Base-by-base conservation (phyloP, 2,113 vertebrate genomes). In the Larimichthys polyactis region DNA sequence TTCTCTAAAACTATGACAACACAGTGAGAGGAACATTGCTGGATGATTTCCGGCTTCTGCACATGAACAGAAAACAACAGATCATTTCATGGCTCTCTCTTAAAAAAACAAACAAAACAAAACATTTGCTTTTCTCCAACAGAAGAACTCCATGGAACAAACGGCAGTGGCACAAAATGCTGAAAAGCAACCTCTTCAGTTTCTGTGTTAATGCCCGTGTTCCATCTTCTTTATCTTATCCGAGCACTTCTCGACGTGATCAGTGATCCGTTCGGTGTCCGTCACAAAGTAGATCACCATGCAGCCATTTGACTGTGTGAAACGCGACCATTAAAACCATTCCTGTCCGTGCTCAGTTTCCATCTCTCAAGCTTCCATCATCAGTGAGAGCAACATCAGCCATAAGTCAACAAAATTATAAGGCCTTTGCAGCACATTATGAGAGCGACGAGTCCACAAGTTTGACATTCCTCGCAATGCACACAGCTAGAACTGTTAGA, bases 31-130 rank as follows among this genome's bases (percentile, higher is more conserved):
- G 15, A 63, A 62, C 46, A 48, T 24, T 8, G 59, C 60, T 65
- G 58, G 19, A n/a, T 40, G 66, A 65, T 11, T 55, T 43, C 64
- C 75, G 69, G 29, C 49, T 69, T 75, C 68, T 64, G 85, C 82
- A 80, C 79, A 52, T 2, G 10, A 71, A 74, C 51, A 81, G 17
- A 24, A 64, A 20, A 57, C 16, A 10, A 27, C 40, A n/a, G 20
- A 44, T 60, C 6, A 59, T 10, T 15, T 2, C 10, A 6, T 1
- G 58, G 48, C 40, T 63, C 24, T 32, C n/a, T 17, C 32, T 32
- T 6, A 32, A 36, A 36, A 36, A 36, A 7, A 36, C 1, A 14
- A 29, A 51, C 8, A 11, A 5, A 66, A 66, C 66, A 5, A 63
- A 16, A 2, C 48, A 8, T 60, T 20, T 4, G 36, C 16, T n/a